Base-by-base conservation (phyloP, 2,888 invertebrate species). In the Stratiomys singularior region DNA sequence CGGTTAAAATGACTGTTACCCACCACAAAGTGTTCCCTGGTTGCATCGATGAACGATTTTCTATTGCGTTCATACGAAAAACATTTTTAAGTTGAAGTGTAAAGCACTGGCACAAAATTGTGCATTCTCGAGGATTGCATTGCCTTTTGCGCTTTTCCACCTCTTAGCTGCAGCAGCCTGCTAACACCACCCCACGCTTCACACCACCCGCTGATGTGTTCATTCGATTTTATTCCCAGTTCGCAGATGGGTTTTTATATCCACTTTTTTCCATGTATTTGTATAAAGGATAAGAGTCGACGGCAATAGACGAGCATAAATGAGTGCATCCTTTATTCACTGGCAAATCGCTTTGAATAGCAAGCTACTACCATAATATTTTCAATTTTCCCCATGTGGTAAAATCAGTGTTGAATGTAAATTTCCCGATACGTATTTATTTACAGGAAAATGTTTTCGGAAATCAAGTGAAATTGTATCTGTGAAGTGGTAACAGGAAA, bases 361-460 rank as follows among this genome's bases (percentile, higher is more conserved):
- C 60, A 23, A n/a, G 60, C 21, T 67, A 64, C 46, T 71, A 18
- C 67, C 46, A 76, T 64, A 77, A 76, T 71, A 77, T 79, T 77
- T 79, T 79, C 79, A 77, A 79, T 79, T 79, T 79, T 79, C 77
- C 79, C 79, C 79, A 79, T 79, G 79, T 77, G 79, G 77, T 79
- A 44, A 77, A 79, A 79, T 74, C 79, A 66, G 63, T 56, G 78
- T 46, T 78, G 76, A 69, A 77, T 77, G 77, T 76, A 58, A 76
- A 58, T 64, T 76, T 76, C 37, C 46, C 28, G 47, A 69, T 60
- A 71, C 52, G 67, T 78, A 76, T 78, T 76, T 78, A 64, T 64
- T 60, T 76, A 60, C 76, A 71, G 76, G 76, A 72, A 76, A 76
- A 78, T 76, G 52, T 18, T 37, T 37, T n/a, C 52, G 52, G 52